Evolutionary conservation across 2,797 vertebrate genomes (phyloP), one percentile per base, ranked within the genome.

Genomic region (Myioborus miniatus): DNA sequence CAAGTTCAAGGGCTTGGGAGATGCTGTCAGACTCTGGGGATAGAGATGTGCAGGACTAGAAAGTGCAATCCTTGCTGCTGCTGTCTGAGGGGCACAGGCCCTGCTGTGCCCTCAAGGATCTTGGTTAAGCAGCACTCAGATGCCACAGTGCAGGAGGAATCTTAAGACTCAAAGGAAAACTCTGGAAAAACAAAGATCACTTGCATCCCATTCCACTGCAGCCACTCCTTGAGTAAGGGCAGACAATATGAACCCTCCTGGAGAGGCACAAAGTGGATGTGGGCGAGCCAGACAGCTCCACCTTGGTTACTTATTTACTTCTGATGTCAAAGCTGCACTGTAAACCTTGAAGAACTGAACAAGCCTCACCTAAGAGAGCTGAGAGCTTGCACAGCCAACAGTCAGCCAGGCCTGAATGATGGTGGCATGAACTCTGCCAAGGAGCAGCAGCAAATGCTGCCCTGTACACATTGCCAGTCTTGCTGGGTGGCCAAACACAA

Each of bases 401-500:
- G 36, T 9, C 50, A 81, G 47, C 53, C 72, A 56, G 32, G 43
- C 32, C 32, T 53, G 37, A 90, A 52, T 9, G 23, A 82, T 13
- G 26, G 50, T 58, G 43, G 43, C 59, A 36, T 4, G 4, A 91
- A 53, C 68, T 58, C 21, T 11, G 20, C 81, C 83, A 91, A 82
- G 63, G 36, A 88, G 47, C 15, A 79, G 74, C 59, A 74, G 77
- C 7, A 10, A 84, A 82, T 41, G 70, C 67, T 76, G 56, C 63
- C 65, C 56, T 63, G 34, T 16, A 50, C 80, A 86, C 43, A 27
- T 22, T 67, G 34, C 58, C 6, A 50, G 32, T 39, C 92, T 15
- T 88, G 50, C 27, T 94, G 92, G 72, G 93, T 82, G 80, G 87
- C 52, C 92, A 68, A 91, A 82, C 46, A 67, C 74, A 75, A 88